Conservation (phyloP, 64 coral and sea anemone species). For the Porites lutea region DNA sequence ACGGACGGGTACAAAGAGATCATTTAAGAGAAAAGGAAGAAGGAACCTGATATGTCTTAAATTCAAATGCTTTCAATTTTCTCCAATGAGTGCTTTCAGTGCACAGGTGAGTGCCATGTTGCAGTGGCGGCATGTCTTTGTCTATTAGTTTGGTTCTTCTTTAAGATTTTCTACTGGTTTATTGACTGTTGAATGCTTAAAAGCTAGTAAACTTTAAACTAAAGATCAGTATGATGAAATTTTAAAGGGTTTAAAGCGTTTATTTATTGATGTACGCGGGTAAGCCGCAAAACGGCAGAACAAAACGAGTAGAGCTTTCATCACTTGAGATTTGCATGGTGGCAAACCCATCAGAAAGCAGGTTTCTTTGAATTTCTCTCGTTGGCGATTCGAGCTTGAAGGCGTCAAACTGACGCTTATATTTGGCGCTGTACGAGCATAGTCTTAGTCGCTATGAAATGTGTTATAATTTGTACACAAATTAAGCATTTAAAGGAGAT, state of each 20-base stretch:
- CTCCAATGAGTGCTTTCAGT: no score
- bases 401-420: neutral
- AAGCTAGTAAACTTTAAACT: conserved; percentile 44
- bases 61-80: no score
- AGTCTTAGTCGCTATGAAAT: neutral
- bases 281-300: conserved; percentile 26
- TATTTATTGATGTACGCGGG: conserved; percentile 24
- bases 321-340: neutral
- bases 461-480: neutral
- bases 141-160: neutral
- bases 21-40: no score
- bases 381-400: neutral
- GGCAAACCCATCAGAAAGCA: neutral
- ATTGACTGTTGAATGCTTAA: conserved; percentile 34
- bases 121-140: neutral
- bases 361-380: neutral
- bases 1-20: neutral
- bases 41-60: no score
- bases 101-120: neutral
- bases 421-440: neutral
- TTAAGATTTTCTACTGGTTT: neutral
- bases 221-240: conserved; percentile 47
- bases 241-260: conserved; percentile 28
- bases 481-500: conserved; percentile 14
- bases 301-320: neutral